Evolutionary conservation across 2,888 invertebrate genomes (phyloP).

Genomic region (Drosophila quasianomalipes): DNA sequence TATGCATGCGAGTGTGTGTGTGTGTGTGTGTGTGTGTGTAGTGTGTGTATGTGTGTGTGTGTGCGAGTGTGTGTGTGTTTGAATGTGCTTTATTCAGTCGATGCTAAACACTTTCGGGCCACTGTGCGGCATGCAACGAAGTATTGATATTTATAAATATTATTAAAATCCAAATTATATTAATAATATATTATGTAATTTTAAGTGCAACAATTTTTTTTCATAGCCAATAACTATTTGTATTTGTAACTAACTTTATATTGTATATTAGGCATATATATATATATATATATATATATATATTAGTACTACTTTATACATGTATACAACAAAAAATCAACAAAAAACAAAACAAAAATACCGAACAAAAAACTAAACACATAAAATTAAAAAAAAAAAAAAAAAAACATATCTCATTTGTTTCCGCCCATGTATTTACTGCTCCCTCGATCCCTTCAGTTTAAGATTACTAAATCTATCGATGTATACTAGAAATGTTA

Average conservation of each 20-base stretch:
- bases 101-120: constrained; percentile 11
- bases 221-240: constrained; percentile 70
- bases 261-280: constrained; percentile 34
- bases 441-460: not conserved
- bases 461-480: constrained; percentile 35
- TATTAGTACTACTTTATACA: constrained; percentile 16
- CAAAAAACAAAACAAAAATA: not conserved
- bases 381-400: not conserved
- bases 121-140: constrained; percentile 66
- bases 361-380: constrained; percentile 8
- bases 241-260: constrained; percentile 58
- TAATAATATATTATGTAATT: constrained; percentile 65
- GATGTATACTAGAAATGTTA: constrained; percentile 64
- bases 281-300: constrained; percentile 32
- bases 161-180: constrained; percentile 23
- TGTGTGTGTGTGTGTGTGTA: constrained; percentile 1
- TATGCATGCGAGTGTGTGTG: constrained; percentile 1
- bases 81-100: not conserved
- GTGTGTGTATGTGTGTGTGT: too few relatives aligned
- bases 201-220: constrained; percentile 66
- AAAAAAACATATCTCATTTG: constrained; percentile 49
- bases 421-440: constrained; percentile 26
- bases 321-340: constrained; percentile 9
- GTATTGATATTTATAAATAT: constrained; percentile 60
- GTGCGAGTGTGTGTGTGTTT: not conserved